These are phyloP conservation scores for Achroia grisella DNA, from an alignment of 1,140 invertebrate genomes.

Conservation along the genomic window DNA sequence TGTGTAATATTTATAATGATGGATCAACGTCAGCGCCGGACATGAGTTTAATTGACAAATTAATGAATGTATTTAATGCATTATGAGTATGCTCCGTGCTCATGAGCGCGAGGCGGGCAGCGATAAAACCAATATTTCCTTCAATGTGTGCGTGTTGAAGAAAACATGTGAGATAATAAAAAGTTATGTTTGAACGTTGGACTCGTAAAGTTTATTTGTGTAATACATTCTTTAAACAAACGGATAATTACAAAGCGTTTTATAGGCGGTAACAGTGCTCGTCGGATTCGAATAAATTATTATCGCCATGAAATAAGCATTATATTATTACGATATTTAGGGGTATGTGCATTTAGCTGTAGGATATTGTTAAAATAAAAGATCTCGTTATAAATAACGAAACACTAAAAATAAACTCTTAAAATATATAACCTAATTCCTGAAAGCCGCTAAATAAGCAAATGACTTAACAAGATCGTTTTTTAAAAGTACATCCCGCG, in stretches of 20 bases:
- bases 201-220: slow-evolving; percentile 70
- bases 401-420: no score
- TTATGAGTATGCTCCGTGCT: slow-evolving; percentile 17
- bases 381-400: no score
- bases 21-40: slow-evolving; percentile 15
- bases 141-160: slow-evolving; percentile 29
- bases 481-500: no score
- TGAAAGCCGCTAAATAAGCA: no score
- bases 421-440: no score
- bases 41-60: slow-evolving; percentile 25
- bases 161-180: slow-evolving; percentile 67
- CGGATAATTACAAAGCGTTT: slow-evolving; percentile 56
- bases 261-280: slow-evolving; percentile 33
- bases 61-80: slow-evolving; percentile 14
- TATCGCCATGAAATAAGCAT: no score
- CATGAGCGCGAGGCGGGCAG: no score
- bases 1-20: slow-evolving; percentile 22
- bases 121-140: slow-evolving; percentile 37
- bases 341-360: no score
- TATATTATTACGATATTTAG: no score
- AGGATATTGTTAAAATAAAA: no score
- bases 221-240: slow-evolving; percentile 65
- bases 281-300: slow-evolving; percentile 36
- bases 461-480: no score
- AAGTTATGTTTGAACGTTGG: slow-evolving; percentile 56